Conservation (phyloP, 2,797 vertebrate species). For the Amazona ochrocephala region DNA sequence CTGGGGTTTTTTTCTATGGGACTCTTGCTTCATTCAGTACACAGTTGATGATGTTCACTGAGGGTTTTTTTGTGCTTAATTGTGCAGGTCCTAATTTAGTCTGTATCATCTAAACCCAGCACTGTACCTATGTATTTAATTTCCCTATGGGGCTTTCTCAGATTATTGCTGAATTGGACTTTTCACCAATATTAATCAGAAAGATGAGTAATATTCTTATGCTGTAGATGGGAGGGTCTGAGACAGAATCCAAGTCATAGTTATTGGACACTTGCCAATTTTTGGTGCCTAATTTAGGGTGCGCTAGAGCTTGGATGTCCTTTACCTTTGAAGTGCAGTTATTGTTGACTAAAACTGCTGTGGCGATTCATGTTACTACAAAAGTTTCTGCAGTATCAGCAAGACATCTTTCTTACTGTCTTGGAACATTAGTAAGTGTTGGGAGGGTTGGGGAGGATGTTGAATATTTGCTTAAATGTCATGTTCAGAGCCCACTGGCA, state of each 20-base stretch:
- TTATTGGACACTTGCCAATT: background rate
- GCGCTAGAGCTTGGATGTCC: background rate
- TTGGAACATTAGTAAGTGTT: accelerated
- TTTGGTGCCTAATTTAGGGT: background rate
- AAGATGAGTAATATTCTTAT: background rate
- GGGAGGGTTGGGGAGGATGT: background rate
- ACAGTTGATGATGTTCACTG: background rate
- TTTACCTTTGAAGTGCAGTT: background rate
- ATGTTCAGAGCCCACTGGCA: background rate
- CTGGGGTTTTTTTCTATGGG: background rate
- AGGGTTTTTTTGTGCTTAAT: background rate
- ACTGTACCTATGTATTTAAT: background rate
- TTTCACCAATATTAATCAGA: background rate
- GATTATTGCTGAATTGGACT: background rate
- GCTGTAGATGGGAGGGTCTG: background rate
- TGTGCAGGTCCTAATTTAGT: background rate
- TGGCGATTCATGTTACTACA: background rate
- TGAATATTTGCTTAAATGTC: background rate
- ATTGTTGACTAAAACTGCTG: background rate
- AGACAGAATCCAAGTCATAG: background rate
- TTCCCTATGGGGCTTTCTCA: background rate
- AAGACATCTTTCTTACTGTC: background rate
- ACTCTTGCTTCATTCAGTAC: background rate
- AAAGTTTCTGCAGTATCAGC: background rate
- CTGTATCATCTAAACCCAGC: background rate